Percentiles rank a stretch among this genome's conserved stretches.
phyloP scores from a whole-genome alignment of 2,113 vertebrate species.

The Cairina moschata region DNA sequence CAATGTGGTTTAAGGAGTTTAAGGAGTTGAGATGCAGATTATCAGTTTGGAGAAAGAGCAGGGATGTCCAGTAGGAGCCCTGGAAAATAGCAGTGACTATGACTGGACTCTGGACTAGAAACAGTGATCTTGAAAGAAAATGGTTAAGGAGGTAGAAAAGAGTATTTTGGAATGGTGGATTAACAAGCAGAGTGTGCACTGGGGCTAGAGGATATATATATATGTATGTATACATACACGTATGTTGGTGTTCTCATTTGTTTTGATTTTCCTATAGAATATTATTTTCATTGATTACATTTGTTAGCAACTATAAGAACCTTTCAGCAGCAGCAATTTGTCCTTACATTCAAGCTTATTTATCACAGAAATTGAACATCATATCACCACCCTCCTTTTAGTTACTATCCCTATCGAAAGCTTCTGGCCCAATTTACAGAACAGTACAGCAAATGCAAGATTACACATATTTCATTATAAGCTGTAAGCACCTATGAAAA shows the following conservation, averaged over 20 bases:
- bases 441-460: not conserved
- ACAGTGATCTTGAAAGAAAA: not conserved
- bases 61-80: not conserved
- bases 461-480: not conserved
- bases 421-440: not conserved
- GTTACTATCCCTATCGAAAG: not conserved
- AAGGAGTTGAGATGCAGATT: not conserved
- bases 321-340: not conserved
- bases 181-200: not conserved
- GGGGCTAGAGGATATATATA: not conserved
- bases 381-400: not conserved
- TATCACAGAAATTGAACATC: not conserved
- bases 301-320: not conserved
- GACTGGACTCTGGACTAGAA: not conserved
- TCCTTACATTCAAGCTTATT: not conserved
- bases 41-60: not conserved
- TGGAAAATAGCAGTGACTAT: not conserved
- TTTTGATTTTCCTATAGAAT: not conserved
- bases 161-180: not conserved
- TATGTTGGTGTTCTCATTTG: not conserved
- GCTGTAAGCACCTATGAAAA: constrained; percentile 33
- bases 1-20: not conserved
- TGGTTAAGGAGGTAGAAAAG: not conserved
- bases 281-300: not conserved
- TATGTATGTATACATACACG: fast-evolving